These are phyloP conservation scores for Bombus confusus DNA, from an alignment of 1,140 invertebrate genomes.

Conservation along the genomic window DNA sequence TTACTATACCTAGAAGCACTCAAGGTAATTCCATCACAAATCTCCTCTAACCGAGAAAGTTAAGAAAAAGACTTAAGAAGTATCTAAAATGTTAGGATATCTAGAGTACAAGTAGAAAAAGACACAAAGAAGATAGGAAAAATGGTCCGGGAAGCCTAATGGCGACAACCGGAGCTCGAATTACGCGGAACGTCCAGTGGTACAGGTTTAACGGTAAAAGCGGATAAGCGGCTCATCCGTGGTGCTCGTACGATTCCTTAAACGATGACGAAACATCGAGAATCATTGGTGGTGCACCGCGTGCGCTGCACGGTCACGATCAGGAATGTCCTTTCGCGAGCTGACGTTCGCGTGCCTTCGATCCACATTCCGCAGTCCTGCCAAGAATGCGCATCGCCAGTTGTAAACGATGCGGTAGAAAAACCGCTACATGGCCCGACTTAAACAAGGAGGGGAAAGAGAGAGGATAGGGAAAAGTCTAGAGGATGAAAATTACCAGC, in stretches of 20 bases:
- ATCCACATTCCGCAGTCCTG: conserved; percentile 62
- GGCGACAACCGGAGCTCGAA: background rate
- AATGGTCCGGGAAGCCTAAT: background rate
- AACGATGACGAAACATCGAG: conserved; percentile 60
- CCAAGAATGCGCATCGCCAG: conserved; percentile 58
- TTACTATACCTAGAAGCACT: too few species aligned
- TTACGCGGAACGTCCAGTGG: background rate
- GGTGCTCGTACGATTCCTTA: conserved; percentile 48
- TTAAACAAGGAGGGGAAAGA: background rate
- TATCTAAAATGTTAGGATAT: background rate
- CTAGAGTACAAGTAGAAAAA: background rate
- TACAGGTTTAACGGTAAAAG: conserved; percentile 49
- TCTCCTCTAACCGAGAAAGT: too few species aligned
- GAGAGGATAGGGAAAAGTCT: background rate
- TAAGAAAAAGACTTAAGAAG: background rate
- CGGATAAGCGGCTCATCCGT: conserved; percentile 8
- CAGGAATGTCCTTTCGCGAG: conserved; percentile 56
- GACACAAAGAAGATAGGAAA: background rate
- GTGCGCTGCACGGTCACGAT: conserved; percentile 24
- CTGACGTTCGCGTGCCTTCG: conserved; percentile 53
- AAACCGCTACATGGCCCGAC: conserved; percentile 57
- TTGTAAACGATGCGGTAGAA: conserved; percentile 48
- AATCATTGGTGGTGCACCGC: conserved; percentile 35
- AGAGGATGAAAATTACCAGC: conserved; percentile 20
- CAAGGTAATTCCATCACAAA: too few species aligned